Conservation (phyloP, 2,797 vertebrate species). For the Furcifer pardalis region DNA sequence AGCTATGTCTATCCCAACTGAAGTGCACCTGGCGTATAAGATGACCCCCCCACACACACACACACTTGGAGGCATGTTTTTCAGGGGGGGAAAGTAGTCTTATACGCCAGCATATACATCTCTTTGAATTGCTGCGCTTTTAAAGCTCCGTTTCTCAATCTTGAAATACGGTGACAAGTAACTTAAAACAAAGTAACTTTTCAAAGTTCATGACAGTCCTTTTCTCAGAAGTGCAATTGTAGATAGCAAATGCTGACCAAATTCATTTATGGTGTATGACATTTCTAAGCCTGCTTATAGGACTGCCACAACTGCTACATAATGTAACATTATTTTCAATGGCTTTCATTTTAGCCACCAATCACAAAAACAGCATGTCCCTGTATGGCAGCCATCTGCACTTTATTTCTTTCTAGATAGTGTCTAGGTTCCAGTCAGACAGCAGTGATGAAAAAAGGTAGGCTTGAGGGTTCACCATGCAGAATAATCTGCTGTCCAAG, state of each 20-base stretch:
- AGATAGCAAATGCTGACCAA: not conserved
- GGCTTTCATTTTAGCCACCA: constrained; percentile 33
- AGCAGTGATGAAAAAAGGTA: constrained; percentile 62
- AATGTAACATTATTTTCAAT: constrained; percentile 8
- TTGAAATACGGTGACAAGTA: too few relatives aligned
- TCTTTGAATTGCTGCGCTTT: too few relatives aligned
- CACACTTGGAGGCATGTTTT: too few relatives aligned
- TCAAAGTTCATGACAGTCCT: too few relatives aligned
- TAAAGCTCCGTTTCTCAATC: too few relatives aligned
- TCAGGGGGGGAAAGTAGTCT: too few relatives aligned
- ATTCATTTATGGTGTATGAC: not conserved
- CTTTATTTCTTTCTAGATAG: constrained; percentile 59
- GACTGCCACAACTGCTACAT: constrained; percentile 33
- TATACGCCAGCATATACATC: too few relatives aligned
- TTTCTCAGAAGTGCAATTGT: not conserved
- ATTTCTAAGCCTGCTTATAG: not conserved
- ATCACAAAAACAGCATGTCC: not conserved
- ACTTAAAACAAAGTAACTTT: too few relatives aligned
- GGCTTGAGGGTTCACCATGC: constrained; percentile 62
- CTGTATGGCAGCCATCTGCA: constrained; percentile 31
- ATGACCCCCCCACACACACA: too few relatives aligned
- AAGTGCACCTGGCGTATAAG: too few relatives aligned
- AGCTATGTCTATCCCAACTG: too few relatives aligned
- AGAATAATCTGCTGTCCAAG: constrained; percentile 54
- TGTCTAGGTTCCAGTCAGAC: constrained; percentile 45